Evolutionary conservation across 2,888 invertebrate genomes (phyloP), one percentile per base, ranked within the genome.

Genomic region (Cyclophora albipunctata): DNA sequence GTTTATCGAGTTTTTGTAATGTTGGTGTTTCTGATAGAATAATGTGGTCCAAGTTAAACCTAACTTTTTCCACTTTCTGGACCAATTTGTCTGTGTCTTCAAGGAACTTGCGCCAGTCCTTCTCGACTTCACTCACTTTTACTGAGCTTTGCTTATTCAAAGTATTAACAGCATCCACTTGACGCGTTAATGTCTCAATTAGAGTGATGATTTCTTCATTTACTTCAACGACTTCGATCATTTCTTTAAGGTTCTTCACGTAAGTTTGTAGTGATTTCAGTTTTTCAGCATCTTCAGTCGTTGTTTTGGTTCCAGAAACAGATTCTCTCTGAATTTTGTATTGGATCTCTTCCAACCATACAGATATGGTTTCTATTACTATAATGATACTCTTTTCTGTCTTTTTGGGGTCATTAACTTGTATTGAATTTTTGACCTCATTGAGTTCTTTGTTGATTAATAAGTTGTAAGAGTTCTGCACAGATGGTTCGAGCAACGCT

Each of bases 341-440:
- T 71, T 95, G 95, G 53, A 96, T 94, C 34, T 94, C 95, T 81
- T 96, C 95, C 44, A 96, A 75, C 95, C 96, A 96, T 7, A 93
- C 93, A 0, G 95, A 94, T 43, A 96, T 93, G 0, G 93, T 94
- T 76, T 96, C 94, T 45, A 96, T 93, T 0, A 95, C 91, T 34
- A 93, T 92, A 5, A 95, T 91, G 6, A 95, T 89, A 43, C 91
- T 92, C 62, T 91, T 92, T 74, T 95, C 94, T 42, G 93, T 90
- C 7, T 90, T 78, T 0, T 82, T 75, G 3, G 89, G 81, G 69
- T 94, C 91, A 42, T 90, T 88, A 54, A 75, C 81, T 46, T 90
- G 82, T 6, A 93, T 83, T 2, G 94, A 93, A 50, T 85, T 81
- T 63, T 89, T 89, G 4, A 94, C 70, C 49, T 89, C 84, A 45